A percentile compares a stretch with the other conserved stretches of the same genome.
Conservation (phyloP, 2,113 vertebrate genomes). For the Catharus minimus region DNA sequence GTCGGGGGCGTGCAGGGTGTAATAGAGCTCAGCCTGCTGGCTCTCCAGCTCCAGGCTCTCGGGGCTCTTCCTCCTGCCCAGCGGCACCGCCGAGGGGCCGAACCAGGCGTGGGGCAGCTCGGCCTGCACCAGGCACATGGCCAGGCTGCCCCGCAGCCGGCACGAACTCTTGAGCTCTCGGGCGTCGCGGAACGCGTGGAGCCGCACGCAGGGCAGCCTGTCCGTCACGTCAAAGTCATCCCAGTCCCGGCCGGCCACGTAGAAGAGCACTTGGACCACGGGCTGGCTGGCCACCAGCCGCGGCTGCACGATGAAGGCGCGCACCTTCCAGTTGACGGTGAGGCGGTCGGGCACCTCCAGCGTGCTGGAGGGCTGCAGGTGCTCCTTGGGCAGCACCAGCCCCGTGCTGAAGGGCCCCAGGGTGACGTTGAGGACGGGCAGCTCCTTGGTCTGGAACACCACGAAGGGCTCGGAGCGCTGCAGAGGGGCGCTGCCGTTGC, state of each 20-base stretch:
- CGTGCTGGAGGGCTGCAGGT: slow-evolving; percentile 92
- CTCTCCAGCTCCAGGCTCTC: slow-evolving; percentile 82
- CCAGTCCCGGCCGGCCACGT: slow-evolving; percentile 95
- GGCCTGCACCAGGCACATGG: slow-evolving; percentile 90
- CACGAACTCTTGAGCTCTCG: slow-evolving; percentile 91
- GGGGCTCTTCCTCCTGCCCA: slow-evolving; percentile 79
- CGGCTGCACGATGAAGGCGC: slow-evolving; percentile 93
- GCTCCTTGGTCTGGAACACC: slow-evolving; percentile 96
- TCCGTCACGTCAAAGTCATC: slow-evolving; percentile 90
- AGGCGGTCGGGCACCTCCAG: slow-evolving; percentile 90
- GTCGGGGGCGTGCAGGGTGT: slow-evolving; percentile 87
- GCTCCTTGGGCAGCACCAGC: slow-evolving; percentile 88
- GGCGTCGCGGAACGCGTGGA: slow-evolving; percentile 91
- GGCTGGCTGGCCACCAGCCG: slow-evolving; percentile 89
- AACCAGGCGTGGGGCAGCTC: slow-evolving; percentile 93
- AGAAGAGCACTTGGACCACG: slow-evolving; percentile 93
- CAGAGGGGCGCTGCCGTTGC: slow-evolving; percentile 68
- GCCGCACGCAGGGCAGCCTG: slow-evolving; percentile 88
- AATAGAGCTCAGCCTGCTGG: slow-evolving; percentile 92
- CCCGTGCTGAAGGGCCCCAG: slow-evolving; percentile 90
- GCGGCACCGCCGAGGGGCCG: slow-evolving; percentile 78
- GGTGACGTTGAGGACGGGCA: slow-evolving; percentile 90
- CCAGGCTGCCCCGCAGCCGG: slow-evolving; percentile 87
- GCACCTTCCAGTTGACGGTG: slow-evolving; percentile 96
- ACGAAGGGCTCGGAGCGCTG: slow-evolving; percentile 94